phyloP scores from a whole-genome alignment of 2,888 invertebrate genomes.

The Stomorhina lunata region DNA sequence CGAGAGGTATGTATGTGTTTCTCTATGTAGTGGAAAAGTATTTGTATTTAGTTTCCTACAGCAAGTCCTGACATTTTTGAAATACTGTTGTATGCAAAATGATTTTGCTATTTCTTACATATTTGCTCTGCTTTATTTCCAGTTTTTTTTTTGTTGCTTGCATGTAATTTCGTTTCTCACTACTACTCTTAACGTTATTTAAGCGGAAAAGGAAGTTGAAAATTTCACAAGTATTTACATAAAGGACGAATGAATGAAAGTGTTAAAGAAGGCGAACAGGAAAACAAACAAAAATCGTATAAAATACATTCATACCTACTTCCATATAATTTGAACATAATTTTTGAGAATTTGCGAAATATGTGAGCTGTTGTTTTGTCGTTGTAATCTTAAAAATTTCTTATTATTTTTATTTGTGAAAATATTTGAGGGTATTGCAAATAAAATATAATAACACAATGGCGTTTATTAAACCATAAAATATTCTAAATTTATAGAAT shows the following conservation, averaged over 20 bases:
- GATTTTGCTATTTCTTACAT: background rate
- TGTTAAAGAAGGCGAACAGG: background rate
- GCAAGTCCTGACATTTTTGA: slow-evolving; percentile 36
- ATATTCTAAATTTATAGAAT: slow-evolving; percentile 58
- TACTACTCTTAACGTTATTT: slow-evolving; percentile 30
- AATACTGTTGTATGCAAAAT: background rate
- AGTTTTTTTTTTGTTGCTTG: background rate
- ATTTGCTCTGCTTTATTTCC: background rate
- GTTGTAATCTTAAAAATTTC: background rate
- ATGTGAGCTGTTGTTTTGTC: too few species aligned
- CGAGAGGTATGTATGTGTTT: background rate
- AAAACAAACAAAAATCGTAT: background rate
- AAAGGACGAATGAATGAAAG: slow-evolving; percentile 3
- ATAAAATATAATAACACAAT: too few species aligned
- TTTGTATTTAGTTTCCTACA: slow-evolving; percentile 18
- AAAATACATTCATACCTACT: slow-evolving; percentile 7
- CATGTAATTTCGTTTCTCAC: background rate
- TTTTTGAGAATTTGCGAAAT: background rate
- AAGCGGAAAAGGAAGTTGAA: slow-evolving; percentile 55
- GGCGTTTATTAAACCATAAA: slow-evolving; percentile 60
- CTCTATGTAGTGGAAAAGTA: background rate
- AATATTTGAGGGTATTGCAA: too few species aligned
- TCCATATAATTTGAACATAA: slow-evolving; percentile 13
- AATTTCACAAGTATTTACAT: slow-evolving; percentile 55
- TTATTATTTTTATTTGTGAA: background rate